Evolutionary conservation across 2,113 vertebrate genomes (phyloP), one percentile per base, ranked within the genome.

Genomic region (Nannobrachium achirus): DNA sequence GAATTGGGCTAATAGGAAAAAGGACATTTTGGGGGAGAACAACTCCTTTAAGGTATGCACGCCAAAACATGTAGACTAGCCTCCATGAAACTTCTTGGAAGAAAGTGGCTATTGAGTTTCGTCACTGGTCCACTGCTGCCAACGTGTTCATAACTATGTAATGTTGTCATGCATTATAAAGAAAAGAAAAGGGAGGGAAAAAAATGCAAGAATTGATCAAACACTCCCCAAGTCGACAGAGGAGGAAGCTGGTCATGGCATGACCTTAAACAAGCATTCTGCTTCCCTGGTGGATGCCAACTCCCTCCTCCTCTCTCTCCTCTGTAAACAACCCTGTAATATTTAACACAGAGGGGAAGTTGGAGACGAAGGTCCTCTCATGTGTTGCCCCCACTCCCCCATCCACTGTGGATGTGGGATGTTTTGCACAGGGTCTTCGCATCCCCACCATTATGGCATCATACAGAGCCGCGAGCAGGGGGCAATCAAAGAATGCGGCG

Each of bases 321-420:
- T 73, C 69, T 45, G 87, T 91, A 91, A 93, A 92, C 90, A 90
- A 63, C 73, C 66, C 82, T 92, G 88, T 87, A 93, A 93, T 91
- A 93, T 93, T 92, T 69, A 93, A 92, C 83, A 84, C 65, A 82
- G 68, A 74, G 65, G 25, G 25, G 69, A 80, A 52, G 86, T 84
- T 53, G 60, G 66, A 70, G 65, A 42, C 81, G 70, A 77, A 77
- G 76, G 79, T 57, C 25, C 81, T 88, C 83, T 74, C 68, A 89
- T 88, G 81, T 89, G 25, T 89, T 87, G 81, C 76, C 71, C 73
- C 82, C 25, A 3, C 25, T 5, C 25, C 25, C 1, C 20, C 20
- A 25, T 63, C 82, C 63, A 49, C 78, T 82, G 88, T 59, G 89
- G 63, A 76, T 79, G 82, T 25, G 81, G 83, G 87, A 82, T 82